phyloP scores from a whole-genome alignment of 2,113 vertebrate genomes.

The Marcusenius ussheri region DNA sequence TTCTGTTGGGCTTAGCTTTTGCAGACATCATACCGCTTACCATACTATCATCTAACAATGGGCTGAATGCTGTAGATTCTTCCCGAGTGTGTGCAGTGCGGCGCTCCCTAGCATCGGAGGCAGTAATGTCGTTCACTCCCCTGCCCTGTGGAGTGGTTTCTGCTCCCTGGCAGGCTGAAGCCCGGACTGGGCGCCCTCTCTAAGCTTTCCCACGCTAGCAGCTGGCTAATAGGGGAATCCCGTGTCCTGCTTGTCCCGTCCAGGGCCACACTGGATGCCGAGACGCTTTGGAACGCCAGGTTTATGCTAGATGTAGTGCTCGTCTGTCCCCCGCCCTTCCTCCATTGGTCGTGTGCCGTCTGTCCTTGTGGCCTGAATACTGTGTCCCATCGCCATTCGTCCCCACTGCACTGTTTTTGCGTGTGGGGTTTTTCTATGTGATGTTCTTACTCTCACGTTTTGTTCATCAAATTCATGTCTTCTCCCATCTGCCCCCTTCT shows the following conservation, averaged over 20 bases:
- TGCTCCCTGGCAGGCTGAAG: neutral
- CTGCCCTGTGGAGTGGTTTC: neutral
- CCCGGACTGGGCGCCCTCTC: neutral
- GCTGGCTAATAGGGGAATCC: neutral
- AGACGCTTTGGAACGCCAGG: neutral
- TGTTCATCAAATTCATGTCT: slow-evolving; percentile 19
- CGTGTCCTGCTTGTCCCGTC: neutral
- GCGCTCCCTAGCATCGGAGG: neutral
- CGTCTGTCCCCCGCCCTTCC: neutral
- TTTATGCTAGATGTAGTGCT: slow-evolving; percentile 1
- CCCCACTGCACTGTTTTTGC: neutral
- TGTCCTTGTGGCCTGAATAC: neutral
- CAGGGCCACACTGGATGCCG: neutral
- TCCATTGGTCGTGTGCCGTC: neutral
- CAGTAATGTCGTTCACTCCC: neutral
- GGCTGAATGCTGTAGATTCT: neutral
- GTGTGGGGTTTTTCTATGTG: neutral
- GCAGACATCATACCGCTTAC: neutral
- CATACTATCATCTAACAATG: neutral
- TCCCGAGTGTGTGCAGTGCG: neutral
- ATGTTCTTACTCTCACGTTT: slow-evolving; percentile 1
- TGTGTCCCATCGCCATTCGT: neutral
- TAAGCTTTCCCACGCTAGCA: neutral
- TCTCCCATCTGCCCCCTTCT: neutral
- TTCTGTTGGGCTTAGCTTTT: neutral